Evolutionary conservation across 1,140 invertebrate species (phyloP).

Genomic region (Littorina saxatilis): DNA sequence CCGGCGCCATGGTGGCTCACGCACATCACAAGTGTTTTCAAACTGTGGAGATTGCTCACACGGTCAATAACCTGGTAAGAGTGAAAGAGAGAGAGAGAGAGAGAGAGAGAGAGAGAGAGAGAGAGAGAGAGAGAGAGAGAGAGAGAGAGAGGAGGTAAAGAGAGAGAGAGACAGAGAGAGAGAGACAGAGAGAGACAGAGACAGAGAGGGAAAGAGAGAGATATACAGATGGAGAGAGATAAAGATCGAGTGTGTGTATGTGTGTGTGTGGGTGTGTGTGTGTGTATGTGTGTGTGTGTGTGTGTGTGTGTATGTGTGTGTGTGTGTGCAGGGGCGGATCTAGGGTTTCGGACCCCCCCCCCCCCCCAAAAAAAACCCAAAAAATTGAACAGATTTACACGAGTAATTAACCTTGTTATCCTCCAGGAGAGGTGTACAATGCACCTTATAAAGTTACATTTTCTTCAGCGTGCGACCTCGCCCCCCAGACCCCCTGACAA

Average conservation of each 20-base stretch:
- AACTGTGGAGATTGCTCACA: no score
- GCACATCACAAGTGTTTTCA: neutral
- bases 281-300: conserved; percentile 1
- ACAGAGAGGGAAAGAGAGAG: no score
- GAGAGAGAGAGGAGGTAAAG: no score
- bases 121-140: no score
- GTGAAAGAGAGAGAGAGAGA: neutral
- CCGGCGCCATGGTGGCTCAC: neutral
- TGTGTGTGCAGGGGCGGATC: neutral
- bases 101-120: neutral
- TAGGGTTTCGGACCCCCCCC: neutral
- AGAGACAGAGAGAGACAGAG: no score
- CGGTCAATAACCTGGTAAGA: neutral
- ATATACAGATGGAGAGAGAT: no score
- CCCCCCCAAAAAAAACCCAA: neutral
- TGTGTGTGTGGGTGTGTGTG: neutral
- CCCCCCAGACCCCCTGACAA: no score
- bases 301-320: neutral
- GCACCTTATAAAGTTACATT: neutral
- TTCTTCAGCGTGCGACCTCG: neutral
- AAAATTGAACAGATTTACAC: neutral
- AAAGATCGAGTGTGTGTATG: no score
- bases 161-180: no score
- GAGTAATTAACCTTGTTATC: neutral
- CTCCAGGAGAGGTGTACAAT: neutral